Percentiles rank a stretch among this genome's conserved stretches.
Conservation (phyloP, 2,888 invertebrate species). For the Neoscelio sp. region DNA sequence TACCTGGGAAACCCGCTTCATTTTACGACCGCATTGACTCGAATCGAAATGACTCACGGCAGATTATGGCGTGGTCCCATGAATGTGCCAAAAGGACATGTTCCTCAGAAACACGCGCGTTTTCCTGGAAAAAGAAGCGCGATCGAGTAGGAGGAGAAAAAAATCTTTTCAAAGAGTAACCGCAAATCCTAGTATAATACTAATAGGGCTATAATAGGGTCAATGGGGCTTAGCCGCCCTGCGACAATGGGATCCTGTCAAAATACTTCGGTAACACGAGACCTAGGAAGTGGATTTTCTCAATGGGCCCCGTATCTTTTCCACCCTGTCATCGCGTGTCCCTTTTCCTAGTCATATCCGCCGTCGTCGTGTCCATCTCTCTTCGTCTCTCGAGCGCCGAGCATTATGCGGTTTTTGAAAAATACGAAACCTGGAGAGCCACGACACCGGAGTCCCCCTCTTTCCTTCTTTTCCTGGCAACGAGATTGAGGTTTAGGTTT, state of each 20-base stretch:
- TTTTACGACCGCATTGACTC: constrained; percentile 58
- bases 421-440: constrained; percentile 75
- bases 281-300: constrained; percentile 82
- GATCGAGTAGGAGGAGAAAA: constrained; percentile 51
- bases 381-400: constrained; percentile 53
- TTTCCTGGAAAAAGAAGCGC: constrained; percentile 67
- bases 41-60: constrained; percentile 58
- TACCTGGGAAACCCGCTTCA: constrained; percentile 34
- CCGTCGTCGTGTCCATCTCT: constrained; percentile 46
- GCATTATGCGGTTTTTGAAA: constrained; percentile 78
- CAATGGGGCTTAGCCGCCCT: constrained; percentile 81
- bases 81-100: constrained; percentile 50
- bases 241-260: constrained; percentile 83
- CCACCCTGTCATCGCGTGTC: too few species aligned
- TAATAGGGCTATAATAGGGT: constrained; percentile 83
- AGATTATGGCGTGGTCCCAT: constrained; percentile 40
- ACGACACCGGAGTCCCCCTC: constrained; percentile 72
- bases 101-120: constrained; percentile 39
- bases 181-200: constrained; percentile 82
- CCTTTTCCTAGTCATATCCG: constrained; percentile 61
- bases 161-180: constrained; percentile 71
- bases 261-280: constrained; percentile 82
- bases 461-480: constrained; percentile 30
- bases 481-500: constrained; percentile 81
- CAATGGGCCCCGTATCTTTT: constrained; percentile 74